Conservation (phyloP, 2,797 vertebrate species). For the Cynopterus sphinx region DNA sequence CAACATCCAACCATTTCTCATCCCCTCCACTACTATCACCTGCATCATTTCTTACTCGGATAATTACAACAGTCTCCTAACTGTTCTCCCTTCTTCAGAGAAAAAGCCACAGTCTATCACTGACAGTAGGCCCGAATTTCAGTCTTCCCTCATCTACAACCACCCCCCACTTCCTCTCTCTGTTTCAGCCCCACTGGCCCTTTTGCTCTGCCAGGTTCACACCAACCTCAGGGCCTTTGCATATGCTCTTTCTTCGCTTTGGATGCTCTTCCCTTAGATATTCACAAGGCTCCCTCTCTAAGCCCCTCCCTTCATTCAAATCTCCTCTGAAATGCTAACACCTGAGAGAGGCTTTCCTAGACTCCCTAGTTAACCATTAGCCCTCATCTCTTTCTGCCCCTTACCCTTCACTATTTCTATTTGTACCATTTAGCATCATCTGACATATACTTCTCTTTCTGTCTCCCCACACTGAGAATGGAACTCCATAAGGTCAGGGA, state of each 20-base stretch:
- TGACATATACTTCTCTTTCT: background rate
- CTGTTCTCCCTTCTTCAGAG: background rate
- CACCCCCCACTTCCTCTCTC: background rate
- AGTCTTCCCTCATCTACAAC: background rate
- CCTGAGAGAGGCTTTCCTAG: background rate
- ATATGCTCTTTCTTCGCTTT: background rate
- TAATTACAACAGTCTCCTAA: background rate
- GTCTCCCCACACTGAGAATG: background rate
- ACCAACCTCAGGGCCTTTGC: background rate
- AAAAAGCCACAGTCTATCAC: background rate
- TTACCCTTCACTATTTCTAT: background rate
- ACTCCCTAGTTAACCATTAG: background rate
- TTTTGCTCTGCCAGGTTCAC: background rate
- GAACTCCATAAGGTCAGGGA: background rate
- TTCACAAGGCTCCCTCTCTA: background rate
- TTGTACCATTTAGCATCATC: background rate
- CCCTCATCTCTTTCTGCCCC: background rate
- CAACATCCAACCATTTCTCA: background rate
- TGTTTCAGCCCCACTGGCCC: background rate
- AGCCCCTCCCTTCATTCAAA: background rate
- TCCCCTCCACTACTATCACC: background rate
- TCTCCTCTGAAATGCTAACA: background rate
- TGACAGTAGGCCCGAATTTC: background rate
- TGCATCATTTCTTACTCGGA: background rate
- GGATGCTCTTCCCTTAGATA: background rate